Percentiles rank a stretch among this genome's conserved stretches.
Evolutionary conservation across 2,113 vertebrate genomes (phyloP).

Genomic region (Tetraodon nigroviridis): DNA sequence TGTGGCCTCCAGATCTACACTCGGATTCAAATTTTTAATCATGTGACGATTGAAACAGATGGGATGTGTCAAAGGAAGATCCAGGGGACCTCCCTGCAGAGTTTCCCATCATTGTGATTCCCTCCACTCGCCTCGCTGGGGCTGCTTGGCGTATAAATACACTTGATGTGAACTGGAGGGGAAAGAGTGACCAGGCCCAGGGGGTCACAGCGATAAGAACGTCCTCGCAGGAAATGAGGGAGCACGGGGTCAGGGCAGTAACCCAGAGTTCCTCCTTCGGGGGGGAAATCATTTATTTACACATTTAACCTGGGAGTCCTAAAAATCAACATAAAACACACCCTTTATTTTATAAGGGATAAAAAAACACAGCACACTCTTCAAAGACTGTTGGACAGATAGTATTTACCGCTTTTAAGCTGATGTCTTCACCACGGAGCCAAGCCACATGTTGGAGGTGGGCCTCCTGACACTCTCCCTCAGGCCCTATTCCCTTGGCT

Average conservation of each 20-base stretch:
- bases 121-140: too few relatives aligned
- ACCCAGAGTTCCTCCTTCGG: slow-evolving; percentile 9
- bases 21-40: too few relatives aligned
- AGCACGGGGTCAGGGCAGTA: slow-evolving; percentile 1
- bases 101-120: too few relatives aligned
- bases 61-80: too few relatives aligned
- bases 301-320: slow-evolving; percentile 12
- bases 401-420: slow-evolving; percentile 13
- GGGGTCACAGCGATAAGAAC: not conserved
- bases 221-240: slow-evolving; percentile 9
- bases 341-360: too few relatives aligned
- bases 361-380: too few relatives aligned
- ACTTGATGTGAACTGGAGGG: not conserved
- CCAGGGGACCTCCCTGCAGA: too few relatives aligned
- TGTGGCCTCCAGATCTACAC: too few relatives aligned
- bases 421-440: slow-evolving; percentile 8
- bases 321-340: too few relatives aligned
- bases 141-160: too few relatives aligned
- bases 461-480: slow-evolving; percentile 43
- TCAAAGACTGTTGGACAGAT: too few relatives aligned
- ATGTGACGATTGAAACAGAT: too few relatives aligned
- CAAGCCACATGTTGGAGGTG: slow-evolving; percentile 66
- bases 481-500: slow-evolving; percentile 61
- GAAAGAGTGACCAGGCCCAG: slow-evolving; percentile 5
- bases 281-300: slow-evolving; percentile 30